These are phyloP conservation scores for Vireo griseus DNA, from an alignment of 2,797 vertebrate genomes.

Conservation along the genomic window DNA sequence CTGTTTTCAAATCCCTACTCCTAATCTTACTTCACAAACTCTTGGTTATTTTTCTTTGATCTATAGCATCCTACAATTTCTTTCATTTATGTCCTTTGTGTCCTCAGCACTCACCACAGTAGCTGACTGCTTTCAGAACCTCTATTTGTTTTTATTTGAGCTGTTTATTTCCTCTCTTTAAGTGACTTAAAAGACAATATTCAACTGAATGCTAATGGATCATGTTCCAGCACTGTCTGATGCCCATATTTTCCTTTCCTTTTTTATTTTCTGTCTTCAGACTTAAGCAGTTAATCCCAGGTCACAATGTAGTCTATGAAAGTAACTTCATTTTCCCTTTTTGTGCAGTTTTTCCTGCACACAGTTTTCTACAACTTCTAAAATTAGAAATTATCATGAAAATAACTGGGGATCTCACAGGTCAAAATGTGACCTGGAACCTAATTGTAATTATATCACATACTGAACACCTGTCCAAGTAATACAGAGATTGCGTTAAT, in stretches of 20 bases:
- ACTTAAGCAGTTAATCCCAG: background rate
- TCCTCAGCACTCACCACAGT: background rate
- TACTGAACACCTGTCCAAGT: background rate
- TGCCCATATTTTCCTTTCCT: background rate
- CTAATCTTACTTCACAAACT: background rate
- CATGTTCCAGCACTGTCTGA: background rate
- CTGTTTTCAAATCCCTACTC: background rate
- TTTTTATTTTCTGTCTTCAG: background rate
- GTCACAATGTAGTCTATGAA: background rate
- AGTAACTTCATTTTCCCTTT: background rate
- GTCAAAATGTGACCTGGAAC: constrained; percentile 6
- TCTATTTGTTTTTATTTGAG: background rate
- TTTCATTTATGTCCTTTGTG: background rate
- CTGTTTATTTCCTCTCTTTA: background rate
- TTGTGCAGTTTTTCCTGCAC: background rate
- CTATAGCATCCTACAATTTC: background rate
- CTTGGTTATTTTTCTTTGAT: background rate
- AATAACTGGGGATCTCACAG: background rate
- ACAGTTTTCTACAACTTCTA: background rate
- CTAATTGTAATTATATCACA: background rate
- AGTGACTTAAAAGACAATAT: background rate
- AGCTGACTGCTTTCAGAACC: background rate
- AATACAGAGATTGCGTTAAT: background rate
- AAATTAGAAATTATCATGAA: background rate
- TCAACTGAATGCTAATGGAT: background rate